Evolutionary conservation across 2,888 invertebrate genomes (phyloP).

Genomic region (Acleris holmiana): DNA sequence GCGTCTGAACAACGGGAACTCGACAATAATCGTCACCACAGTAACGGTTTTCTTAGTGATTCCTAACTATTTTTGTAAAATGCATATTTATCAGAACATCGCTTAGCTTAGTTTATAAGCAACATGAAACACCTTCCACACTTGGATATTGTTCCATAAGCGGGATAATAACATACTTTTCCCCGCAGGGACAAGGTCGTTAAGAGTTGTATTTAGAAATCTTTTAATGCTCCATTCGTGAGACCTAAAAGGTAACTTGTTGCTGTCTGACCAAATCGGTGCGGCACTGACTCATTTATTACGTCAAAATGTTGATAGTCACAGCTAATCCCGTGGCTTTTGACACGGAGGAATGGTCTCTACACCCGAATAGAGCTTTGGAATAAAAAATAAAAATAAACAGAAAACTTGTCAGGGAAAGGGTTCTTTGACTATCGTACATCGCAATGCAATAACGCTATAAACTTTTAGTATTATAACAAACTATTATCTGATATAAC

Average conservation of each 20-base stretch:
- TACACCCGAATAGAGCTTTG: background rate
- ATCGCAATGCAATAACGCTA: too few species aligned
- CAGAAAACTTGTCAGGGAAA: too few species aligned
- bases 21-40: constrained; percentile 22
- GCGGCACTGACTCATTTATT: constrained; percentile 52
- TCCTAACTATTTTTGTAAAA: background rate
- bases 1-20: constrained; percentile 16
- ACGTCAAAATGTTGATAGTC: constrained; percentile 43
- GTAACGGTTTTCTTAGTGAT: constrained; percentile 14
- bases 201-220: constrained; percentile 35
- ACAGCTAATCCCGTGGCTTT: constrained; percentile 8
- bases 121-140: constrained; percentile 30
- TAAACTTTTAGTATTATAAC: too few species aligned
- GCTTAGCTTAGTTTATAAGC: constrained; percentile 7
- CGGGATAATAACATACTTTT: constrained; percentile 34
- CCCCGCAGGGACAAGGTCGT: constrained; percentile 36
- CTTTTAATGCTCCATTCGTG: constrained; percentile 33
- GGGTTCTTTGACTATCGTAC: too few species aligned
- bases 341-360: background rate
- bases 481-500: too few species aligned
- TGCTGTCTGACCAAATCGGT: constrained; percentile 51
- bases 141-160: constrained; percentile 32
- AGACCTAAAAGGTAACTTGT: constrained; percentile 52
- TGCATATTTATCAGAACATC: constrained; percentile 14
- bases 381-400: too few species aligned